Percentiles rank a stretch among this genome's conserved stretches.
Conservation (phyloP, 2,888 invertebrate species). For the Polyploca ridens region DNA sequence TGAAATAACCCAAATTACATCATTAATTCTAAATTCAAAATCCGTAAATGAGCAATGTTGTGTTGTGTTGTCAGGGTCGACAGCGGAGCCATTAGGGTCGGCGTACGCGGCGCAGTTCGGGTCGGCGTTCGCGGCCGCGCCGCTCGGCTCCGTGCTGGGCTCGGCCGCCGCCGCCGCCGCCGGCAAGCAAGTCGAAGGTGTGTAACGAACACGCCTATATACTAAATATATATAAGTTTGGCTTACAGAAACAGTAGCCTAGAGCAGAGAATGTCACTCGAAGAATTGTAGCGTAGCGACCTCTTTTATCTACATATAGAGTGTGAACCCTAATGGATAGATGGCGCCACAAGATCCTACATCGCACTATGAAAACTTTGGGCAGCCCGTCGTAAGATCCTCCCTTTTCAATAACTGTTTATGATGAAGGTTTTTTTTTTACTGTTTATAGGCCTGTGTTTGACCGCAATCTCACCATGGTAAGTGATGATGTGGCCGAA, state of each 20-base stretch:
- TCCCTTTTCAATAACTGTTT: too few species aligned
- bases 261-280: too few species aligned
- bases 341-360: too few species aligned
- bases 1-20: neutral
- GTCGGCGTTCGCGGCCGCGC: constrained; percentile 86
- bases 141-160: constrained; percentile 86
- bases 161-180: constrained; percentile 91
- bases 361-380: too few species aligned
- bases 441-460: too few species aligned
- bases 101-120: constrained; percentile 87
- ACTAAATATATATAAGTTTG: neutral
- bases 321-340: too few species aligned
- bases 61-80: constrained; percentile 77
- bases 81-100: constrained; percentile 84
- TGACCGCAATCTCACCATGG: too few species aligned
- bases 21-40: neutral
- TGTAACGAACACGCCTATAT: constrained; percentile 27
- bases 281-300: too few species aligned
- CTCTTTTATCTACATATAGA: too few species aligned
- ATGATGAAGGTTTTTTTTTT: too few species aligned
- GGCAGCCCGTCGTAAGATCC: too few species aligned
- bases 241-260: neutral
- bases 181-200: constrained; percentile 96
- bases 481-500: too few species aligned
- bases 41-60: neutral